Base-by-base conservation (phyloP, 2,797 vertebrate species). In the Lagodon rhomboides region DNA sequence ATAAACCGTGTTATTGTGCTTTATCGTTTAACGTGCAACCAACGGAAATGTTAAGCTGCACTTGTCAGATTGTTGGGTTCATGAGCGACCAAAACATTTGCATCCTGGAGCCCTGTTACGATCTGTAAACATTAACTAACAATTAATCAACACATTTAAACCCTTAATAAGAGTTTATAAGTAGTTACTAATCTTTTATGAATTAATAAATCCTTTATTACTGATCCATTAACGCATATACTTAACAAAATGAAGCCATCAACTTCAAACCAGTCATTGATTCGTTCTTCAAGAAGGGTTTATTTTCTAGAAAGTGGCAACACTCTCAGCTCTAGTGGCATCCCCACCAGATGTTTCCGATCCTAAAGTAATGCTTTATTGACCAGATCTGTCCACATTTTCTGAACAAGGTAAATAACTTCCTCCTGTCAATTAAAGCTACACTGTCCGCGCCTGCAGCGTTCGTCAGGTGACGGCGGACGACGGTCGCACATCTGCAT, bases 391-490 rank as follows among this genome's bases (percentile, higher is more conserved):
- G 34, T 13, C 16, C 4, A 20, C 51, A 25, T 30, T 44, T 46
- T 7, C 12, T 55, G 47, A 25, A 63, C 30, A 58, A 62, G 56
- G 72, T 41, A 4, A 46, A 51, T 30, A 56, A 22, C 27, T 49
- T 59, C 59, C 55, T 43, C 27, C 75, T 16, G 66, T 69, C 80
- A 34, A 38, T 51, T 47, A 53, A 27, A 69, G 20, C 23, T 18
- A 0, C 58, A 22, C 50, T 16, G 55, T 58, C 12, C 20, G 6
- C 0, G 43, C 18, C 69, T 62, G 34, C 60, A 17, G 50, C 18
- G 51, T 69, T 23, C 61, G 62, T 53, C 69, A 34, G 56, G 59
- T 46, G 80, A 86, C 74, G 16, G 46, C 62, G 34, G 69, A 46
- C 34, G 69, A 41, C 62, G 30, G 54, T 49, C 12, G 17, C 1